Evolutionary conservation across 2,888 invertebrate genomes (phyloP).

Genomic region (Deilephila elpenor): DNA sequence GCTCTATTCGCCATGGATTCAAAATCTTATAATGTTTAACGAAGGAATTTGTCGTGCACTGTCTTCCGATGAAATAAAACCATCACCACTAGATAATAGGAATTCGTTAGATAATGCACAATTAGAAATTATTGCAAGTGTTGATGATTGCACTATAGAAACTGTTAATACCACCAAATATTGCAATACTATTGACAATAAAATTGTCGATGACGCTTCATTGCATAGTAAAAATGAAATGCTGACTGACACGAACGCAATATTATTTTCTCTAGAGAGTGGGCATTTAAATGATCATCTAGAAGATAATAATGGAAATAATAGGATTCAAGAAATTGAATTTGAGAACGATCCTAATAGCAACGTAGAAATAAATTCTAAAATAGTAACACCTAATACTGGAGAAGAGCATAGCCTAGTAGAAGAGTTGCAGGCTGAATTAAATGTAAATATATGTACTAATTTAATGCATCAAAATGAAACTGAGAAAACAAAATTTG

Average conservation of each 20-base stretch:
- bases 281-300: not conserved
- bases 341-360: not conserved
- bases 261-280: not conserved
- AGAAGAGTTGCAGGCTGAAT: not conserved
- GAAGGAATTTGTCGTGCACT: slow-evolving; percentile 20
- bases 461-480: no score
- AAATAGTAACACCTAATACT: not conserved
- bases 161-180: not conserved
- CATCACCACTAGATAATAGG: no score
- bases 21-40: slow-evolving; percentile 55
- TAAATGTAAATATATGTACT: not conserved
- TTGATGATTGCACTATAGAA: not conserved
- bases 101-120: not conserved
- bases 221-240: not conserved
- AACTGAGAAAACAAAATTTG: no score
- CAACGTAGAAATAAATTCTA: not conserved
- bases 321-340: not conserved
- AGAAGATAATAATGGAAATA: not conserved
- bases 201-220: not conserved
- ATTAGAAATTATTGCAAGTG: no score
- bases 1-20: slow-evolving; percentile 68
- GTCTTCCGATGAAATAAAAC: not conserved
- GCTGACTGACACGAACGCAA: not conserved
- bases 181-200: not conserved
- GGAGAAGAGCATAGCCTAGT: not conserved